Conservation (phyloP, 1,140 invertebrate species). For the Cydia strobilella region DNA sequence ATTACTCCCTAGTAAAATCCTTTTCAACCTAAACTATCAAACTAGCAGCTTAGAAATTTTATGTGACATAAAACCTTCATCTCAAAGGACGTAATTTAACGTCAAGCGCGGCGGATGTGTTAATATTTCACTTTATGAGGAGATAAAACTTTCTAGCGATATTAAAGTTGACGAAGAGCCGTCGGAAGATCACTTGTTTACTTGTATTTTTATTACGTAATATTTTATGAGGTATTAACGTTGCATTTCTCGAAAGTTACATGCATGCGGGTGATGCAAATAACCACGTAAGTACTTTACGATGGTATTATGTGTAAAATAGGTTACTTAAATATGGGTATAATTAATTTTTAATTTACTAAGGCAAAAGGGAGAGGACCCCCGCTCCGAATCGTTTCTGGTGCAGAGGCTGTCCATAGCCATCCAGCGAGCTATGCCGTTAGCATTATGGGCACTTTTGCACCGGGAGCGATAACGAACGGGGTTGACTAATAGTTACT, state of each 20-base stretch:
- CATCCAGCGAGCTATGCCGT: too few relatives aligned
- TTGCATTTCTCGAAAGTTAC: background rate
- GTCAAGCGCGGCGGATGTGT: slow-evolving; percentile 7
- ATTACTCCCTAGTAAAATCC: background rate
- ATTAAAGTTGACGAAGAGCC: slow-evolving; percentile 24
- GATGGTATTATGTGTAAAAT: too few relatives aligned
- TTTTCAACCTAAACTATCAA: background rate
- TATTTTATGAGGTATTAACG: background rate
- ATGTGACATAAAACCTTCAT: background rate
- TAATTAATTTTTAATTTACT: too few relatives aligned
- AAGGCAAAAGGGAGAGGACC: too few relatives aligned
- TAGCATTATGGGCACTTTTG: too few relatives aligned
- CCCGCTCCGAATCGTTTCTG: too few relatives aligned
- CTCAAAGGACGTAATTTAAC: slow-evolving; percentile 6
- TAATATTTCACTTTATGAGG: slow-evolving; percentile 28
- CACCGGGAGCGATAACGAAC: too few relatives aligned
- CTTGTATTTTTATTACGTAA: background rate
- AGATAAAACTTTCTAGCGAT: slow-evolving; percentile 14
- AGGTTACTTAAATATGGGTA: too few relatives aligned
- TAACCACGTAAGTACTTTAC: background rate
- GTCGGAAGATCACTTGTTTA: background rate
- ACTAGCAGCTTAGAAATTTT: background rate
- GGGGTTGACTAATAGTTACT: too few relatives aligned
- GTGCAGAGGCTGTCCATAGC: too few relatives aligned
- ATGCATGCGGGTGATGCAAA: background rate